Evolutionary conservation across 2,888 invertebrate genomes (phyloP).

Genomic region (Lasioglossum calceatum): DNA sequence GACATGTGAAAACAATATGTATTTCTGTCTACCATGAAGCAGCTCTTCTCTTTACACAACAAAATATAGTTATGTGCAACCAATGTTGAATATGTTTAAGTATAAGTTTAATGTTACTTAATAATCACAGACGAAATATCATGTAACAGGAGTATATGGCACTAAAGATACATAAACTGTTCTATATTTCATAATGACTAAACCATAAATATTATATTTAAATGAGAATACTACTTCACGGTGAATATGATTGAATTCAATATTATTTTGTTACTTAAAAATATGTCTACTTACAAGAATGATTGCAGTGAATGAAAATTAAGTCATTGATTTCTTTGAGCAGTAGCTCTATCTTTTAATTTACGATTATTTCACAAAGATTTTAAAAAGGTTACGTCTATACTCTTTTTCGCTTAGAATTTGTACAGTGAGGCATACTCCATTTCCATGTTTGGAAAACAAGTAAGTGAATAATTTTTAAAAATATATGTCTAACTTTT

Average conservation of each 20-base stretch:
- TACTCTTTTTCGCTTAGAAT: constrained; percentile 17
- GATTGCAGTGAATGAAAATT: neutral
- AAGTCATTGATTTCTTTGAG: constrained; percentile 2
- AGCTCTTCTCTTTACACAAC: neutral
- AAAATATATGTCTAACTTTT: constrained; percentile 45
- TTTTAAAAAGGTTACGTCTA: constrained; percentile 21
- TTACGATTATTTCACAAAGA: constrained; percentile 8
- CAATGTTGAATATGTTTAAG: neutral
- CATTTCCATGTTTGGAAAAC: constrained; percentile 27
- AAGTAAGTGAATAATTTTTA: constrained; percentile 40
- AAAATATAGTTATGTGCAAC: neutral
- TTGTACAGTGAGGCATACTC: constrained; percentile 45
- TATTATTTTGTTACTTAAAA: constrained; percentile 20
- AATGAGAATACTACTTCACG: constrained; percentile 34
- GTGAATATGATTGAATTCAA: constrained; percentile 28
- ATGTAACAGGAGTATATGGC: constrained; percentile 74
- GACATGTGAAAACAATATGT: constrained; percentile 33
- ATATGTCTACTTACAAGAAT: neutral
- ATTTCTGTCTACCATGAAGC: constrained; percentile 9
- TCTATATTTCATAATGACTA: constrained; percentile 38
- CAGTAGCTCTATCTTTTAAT: constrained; percentile 10
- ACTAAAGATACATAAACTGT: constrained; percentile 61
- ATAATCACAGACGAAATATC: constrained; percentile 78
- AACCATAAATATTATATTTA: constrained; percentile 33
- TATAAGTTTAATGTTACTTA: constrained; percentile 51